phyloP scores from a whole-genome alignment of 2,888 invertebrate species.

The Suillia variegata region DNA sequence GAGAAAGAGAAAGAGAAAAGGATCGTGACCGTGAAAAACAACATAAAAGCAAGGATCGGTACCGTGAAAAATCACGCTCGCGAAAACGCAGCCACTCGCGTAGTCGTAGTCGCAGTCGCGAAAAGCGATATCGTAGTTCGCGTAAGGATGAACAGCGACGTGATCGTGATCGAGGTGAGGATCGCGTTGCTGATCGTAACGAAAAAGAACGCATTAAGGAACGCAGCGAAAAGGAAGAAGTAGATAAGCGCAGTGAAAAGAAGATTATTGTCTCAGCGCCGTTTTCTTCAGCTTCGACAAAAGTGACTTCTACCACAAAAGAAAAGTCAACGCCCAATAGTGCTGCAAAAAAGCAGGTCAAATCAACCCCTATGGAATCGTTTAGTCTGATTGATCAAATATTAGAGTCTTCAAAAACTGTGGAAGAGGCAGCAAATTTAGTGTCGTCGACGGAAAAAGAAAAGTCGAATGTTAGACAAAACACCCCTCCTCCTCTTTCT shows the following conservation, averaged over 20 bases:
- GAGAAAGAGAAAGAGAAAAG: slow-evolving; percentile 39
- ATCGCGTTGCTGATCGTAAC: slow-evolving; percentile 34
- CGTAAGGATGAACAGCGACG: slow-evolving; percentile 41
- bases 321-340: slow-evolving; percentile 13
- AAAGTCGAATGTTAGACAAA: neutral
- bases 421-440: slow-evolving; percentile 58
- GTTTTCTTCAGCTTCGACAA: slow-evolving; percentile 12
- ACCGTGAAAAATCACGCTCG: slow-evolving; percentile 40
- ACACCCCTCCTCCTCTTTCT: neutral
- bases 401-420: slow-evolving; percentile 57
- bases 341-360: too few species aligned
- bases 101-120: slow-evolving; percentile 49
- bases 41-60: slow-evolving; percentile 50
- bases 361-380: slow-evolving; percentile 29
- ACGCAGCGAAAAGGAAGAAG: slow-evolving; percentile 25
- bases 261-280: slow-evolving; percentile 20
- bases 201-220: slow-evolving; percentile 21
- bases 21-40: slow-evolving; percentile 40
- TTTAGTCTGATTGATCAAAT: slow-evolving; percentile 59
- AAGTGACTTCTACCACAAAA: slow-evolving; percentile 12
- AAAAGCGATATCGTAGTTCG: slow-evolving; percentile 48
- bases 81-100: slow-evolving; percentile 51
- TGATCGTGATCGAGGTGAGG: slow-evolving; percentile 34
- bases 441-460: slow-evolving; percentile 32
- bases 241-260: slow-evolving; percentile 42